These are phyloP conservation scores for Arctopsyche grandis DNA, from an alignment of 1,140 invertebrate genomes.

Conservation along the genomic window DNA sequence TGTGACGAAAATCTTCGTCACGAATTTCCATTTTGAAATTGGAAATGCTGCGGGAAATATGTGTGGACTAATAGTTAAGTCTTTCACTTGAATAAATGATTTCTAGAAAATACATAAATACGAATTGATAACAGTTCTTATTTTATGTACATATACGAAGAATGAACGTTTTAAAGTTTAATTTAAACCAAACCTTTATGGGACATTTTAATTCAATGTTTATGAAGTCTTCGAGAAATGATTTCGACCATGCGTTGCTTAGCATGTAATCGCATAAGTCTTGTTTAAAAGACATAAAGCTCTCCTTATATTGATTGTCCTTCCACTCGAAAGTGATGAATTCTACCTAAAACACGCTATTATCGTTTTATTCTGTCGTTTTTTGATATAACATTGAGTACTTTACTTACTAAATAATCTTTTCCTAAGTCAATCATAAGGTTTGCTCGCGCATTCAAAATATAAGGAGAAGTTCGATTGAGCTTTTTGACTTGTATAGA, in stretches of 20 bases:
- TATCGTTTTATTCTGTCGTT: background rate
- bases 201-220: background rate
- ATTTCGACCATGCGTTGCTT: background rate
- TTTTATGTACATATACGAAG: too few relatives aligned
- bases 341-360: background rate
- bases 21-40: background rate
- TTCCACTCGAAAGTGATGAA: slow-evolving; percentile 19
- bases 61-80: background rate
- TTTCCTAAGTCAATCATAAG: background rate
- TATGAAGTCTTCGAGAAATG: background rate
- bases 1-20: background rate
- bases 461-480: slow-evolving; percentile 6
- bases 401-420: background rate
- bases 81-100: background rate
- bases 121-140: too few relatives aligned
- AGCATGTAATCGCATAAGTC: slow-evolving; percentile 17
- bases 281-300: background rate
- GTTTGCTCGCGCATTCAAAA: background rate
- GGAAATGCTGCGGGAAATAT: background rate
- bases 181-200: too few relatives aligned
- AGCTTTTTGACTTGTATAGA: background rate
- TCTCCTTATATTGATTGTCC: slow-evolving; percentile 31
- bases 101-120: background rate
- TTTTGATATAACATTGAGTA: too few relatives aligned
- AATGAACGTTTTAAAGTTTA: too few relatives aligned